A percentile compares a stretch with the other conserved stretches of the same genome.
Conservation (phyloP, 2,888 invertebrate genomes). For the Balanococcus diminutus region DNA sequence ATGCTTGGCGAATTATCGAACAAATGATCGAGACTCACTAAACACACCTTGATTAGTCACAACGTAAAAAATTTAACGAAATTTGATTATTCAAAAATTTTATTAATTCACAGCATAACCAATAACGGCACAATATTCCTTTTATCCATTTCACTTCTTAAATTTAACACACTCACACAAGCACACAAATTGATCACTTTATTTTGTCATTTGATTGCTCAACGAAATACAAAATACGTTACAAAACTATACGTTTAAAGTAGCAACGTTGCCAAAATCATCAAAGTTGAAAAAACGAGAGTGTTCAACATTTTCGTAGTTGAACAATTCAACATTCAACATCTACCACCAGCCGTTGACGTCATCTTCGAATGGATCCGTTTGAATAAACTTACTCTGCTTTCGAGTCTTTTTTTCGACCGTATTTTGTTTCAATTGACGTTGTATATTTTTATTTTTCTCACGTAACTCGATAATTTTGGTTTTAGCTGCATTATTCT, state of each 20-base stretch:
- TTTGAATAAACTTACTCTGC: neutral
- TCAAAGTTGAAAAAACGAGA: neutral
- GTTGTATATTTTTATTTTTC: neutral
- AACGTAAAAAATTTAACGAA: neutral
- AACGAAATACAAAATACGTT: neutral
- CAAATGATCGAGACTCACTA: neutral
- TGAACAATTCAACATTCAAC: neutral
- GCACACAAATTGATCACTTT: neutral
- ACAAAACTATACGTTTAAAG: neutral
- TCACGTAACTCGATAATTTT: neutral
- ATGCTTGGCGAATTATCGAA: neutral
- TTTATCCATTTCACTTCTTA: neutral
- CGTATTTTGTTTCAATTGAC: neutral
- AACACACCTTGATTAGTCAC: neutral
- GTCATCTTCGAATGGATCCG: neutral
- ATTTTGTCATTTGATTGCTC: neutral
- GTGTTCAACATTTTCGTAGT: no score
- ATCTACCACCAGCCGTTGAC: neutral
- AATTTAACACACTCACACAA: neutral
- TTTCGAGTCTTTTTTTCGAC: neutral
- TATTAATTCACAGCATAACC: slow-evolving; percentile 17
- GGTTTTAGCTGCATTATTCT: neutral
- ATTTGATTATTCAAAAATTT: slow-evolving; percentile 11
- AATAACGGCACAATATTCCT: slow-evolving; percentile 26
- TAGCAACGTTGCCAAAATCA: neutral